These are phyloP conservation scores for Bombus vancouverensis DNA, from an alignment of 1,140 invertebrate species.

Conservation along the genomic window DNA sequence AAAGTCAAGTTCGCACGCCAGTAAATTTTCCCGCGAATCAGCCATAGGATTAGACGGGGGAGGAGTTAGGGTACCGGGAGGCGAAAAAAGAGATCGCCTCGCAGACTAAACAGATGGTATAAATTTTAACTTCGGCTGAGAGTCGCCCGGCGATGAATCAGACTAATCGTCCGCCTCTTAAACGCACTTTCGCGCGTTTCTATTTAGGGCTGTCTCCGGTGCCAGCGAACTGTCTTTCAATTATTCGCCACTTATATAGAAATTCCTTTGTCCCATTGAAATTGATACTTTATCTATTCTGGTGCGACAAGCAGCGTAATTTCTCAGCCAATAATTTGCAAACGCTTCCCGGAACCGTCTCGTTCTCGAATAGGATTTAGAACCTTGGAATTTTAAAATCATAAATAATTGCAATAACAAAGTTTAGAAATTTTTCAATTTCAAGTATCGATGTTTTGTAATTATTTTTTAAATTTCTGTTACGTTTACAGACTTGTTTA, in stretches of 20 bases:
- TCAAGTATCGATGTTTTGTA: too few relatives aligned
- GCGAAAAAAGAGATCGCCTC: constrained; percentile 47
- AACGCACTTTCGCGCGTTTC: constrained; percentile 41
- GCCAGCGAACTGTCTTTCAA: constrained; percentile 13
- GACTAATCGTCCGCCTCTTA: constrained; percentile 54
- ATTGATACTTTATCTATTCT: constrained; percentile 19
- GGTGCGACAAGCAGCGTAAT: neutral
- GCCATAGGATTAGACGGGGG: constrained; percentile 49
- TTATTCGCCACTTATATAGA: constrained; percentile 28
- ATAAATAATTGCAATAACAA: too few relatives aligned
- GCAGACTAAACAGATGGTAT: constrained; percentile 64
- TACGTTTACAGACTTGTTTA: neutral
- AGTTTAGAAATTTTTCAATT: neutral
- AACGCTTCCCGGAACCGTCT: neutral
- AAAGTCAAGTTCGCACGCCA: neutral
- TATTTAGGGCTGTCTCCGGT: constrained; percentile 31
- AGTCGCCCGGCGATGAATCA: constrained; percentile 56
- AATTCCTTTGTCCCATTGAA: constrained; percentile 19
- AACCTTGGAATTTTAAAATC: too few relatives aligned
- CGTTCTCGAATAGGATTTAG: too few relatives aligned
- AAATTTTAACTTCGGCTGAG: constrained; percentile 59
- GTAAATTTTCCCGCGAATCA: constrained; percentile 53
- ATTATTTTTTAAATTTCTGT: neutral
- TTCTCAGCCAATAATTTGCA: neutral
- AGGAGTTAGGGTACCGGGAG: neutral